These are phyloP conservation scores for Cosmopolites sordidus DNA, from an alignment of 2,888 invertebrate genomes.

Conservation along the genomic window DNA sequence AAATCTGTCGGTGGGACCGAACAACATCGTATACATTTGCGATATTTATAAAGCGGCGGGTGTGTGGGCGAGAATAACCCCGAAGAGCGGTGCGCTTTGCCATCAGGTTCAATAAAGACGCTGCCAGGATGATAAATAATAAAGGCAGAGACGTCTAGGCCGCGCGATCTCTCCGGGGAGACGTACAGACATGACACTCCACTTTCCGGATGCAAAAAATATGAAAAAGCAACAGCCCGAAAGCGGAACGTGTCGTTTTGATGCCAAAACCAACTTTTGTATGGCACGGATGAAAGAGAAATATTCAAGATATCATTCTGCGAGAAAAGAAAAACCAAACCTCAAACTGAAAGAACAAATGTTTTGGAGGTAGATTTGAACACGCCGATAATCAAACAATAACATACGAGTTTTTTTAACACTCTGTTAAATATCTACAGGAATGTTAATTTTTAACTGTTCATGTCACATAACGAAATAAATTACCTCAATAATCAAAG, in stretches of 20 bases:
- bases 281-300: too few species aligned
- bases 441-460: too few species aligned
- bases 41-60: background rate
- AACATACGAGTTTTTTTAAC: too few species aligned
- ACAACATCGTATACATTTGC: background rate
- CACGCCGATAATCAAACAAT: too few species aligned
- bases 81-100: slow-evolving; percentile 30
- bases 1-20: background rate
- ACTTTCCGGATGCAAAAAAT: slow-evolving; percentile 45
- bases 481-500: too few species aligned
- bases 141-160: slow-evolving; percentile 31
- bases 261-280: too few species aligned
- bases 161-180: slow-evolving; percentile 27
- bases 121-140: slow-evolving; percentile 39
- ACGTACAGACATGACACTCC: slow-evolving; percentile 48
- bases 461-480: too few species aligned
- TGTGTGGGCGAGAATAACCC: background rate
- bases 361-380: too few species aligned
- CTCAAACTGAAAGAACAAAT: too few species aligned
- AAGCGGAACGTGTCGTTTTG: slow-evolving; percentile 5
- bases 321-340: too few species aligned
- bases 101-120: slow-evolving; percentile 36
- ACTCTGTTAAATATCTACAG: too few species aligned
- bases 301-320: too few species aligned
- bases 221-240: slow-evolving; percentile 44